These are phyloP conservation scores for Paralichthys olivaceus DNA, from an alignment of 2,113 vertebrate genomes.

Conservation along the genomic window DNA sequence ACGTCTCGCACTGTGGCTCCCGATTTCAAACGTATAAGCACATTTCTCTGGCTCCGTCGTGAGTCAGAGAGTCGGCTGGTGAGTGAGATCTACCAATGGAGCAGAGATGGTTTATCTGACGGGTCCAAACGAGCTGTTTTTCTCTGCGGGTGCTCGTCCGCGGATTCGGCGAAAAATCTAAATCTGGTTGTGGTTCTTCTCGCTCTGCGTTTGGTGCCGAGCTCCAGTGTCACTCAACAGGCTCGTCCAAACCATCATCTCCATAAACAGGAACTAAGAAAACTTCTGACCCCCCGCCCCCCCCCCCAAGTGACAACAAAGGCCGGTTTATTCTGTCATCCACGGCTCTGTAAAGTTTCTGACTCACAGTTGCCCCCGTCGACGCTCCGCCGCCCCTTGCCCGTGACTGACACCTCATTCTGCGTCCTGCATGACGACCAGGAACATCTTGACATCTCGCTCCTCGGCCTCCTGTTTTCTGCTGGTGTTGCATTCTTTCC, in stretches of 20 bases:
- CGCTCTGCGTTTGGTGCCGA: neutral
- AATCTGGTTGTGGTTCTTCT: conserved; percentile 45
- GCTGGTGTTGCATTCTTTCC: conserved; percentile 71
- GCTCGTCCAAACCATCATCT: conserved; percentile 39
- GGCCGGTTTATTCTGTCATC: too few species aligned
- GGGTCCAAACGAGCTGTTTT: conserved; percentile 23
- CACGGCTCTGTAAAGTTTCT: conserved; percentile 51
- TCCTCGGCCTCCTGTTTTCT: conserved; percentile 54
- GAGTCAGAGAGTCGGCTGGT: conserved; percentile 9
- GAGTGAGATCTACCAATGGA: conserved; percentile 43
- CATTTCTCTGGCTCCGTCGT: conserved; percentile 12
- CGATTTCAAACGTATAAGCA: conserved; percentile 1
- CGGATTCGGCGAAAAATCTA: conserved; percentile 12
- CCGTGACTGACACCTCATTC: conserved; percentile 44
- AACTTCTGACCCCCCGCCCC: conserved; percentile 39
- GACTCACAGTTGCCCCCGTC: conserved; percentile 70
- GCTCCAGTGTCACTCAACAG: conserved; percentile 35
- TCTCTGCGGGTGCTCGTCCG: too few species aligned
- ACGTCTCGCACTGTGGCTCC: too few species aligned
- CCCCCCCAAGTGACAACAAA: conserved; percentile 28
- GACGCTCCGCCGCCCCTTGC: conserved; percentile 23
- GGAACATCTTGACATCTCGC: conserved; percentile 55
- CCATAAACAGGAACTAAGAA: conserved; percentile 54
- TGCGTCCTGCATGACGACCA: conserved; percentile 20
- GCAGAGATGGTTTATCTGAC: conserved; percentile 52